Percentiles rank a stretch among this genome's conserved stretches.
Conservation (phyloP, 1,140 invertebrate genomes). For the Arion vulgaris region DNA sequence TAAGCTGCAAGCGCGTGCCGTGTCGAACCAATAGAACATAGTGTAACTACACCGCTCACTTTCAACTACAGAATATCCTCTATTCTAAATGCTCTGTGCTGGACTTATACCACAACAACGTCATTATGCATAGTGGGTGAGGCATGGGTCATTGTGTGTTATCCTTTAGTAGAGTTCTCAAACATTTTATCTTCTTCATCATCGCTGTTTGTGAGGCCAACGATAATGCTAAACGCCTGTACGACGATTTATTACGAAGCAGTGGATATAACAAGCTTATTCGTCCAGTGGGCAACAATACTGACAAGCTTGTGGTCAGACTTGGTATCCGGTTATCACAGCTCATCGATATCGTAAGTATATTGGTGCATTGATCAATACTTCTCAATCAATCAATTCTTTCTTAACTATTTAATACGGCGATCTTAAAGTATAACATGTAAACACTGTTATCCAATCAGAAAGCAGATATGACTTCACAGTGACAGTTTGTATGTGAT, state of each 20-base stretch:
- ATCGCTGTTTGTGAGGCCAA: conserved; percentile 49
- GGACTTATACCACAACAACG: background rate
- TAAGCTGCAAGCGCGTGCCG: background rate
- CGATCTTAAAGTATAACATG: background rate
- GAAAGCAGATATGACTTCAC: background rate
- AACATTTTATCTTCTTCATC: conserved; percentile 28
- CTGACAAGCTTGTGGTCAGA: conserved; percentile 92
- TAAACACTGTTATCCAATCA: background rate
- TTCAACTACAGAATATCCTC: background rate
- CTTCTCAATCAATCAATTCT: background rate
- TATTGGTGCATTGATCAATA: background rate
- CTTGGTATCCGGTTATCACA: conserved; percentile 92
- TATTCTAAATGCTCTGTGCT: background rate
- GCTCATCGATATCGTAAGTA: conserved; percentile 96
- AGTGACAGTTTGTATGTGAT: background rate
- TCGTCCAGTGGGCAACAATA: conserved; percentile 91
- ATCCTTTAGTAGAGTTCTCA: conserved; percentile 11
- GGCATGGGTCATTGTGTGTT: conserved; percentile 11
- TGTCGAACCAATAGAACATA: background rate
- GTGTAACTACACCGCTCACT: background rate
- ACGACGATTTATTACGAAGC: conserved; percentile 82
- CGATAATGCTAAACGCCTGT: conserved; percentile 72
- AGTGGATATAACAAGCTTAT: conserved; percentile 97
- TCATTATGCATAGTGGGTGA: conserved; percentile 12
- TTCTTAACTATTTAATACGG: too few species aligned